These are phyloP conservation scores for Glyptemys insculpta DNA, from an alignment of 2,797 vertebrate species.

Conservation along the genomic window DNA sequence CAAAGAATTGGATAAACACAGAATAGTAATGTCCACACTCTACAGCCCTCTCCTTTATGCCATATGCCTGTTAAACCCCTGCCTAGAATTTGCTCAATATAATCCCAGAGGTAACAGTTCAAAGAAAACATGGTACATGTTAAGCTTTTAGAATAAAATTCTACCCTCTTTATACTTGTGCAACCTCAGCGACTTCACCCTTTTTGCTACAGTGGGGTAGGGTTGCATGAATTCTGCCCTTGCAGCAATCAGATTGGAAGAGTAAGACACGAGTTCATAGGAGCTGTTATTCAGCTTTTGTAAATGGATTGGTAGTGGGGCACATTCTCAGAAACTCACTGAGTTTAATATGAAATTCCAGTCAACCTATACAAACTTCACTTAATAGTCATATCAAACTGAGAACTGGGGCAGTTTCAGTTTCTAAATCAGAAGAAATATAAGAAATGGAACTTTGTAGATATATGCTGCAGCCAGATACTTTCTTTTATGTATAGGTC, in stretches of 20 bases:
- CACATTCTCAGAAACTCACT: not conserved
- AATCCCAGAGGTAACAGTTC: not conserved
- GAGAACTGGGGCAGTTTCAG: accelerated
- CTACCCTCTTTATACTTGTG: not conserved
- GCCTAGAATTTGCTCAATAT: not conserved
- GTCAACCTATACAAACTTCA: not conserved
- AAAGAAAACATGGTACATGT: constrained; percentile 14
- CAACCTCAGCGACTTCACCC: not conserved
- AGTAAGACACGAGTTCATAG: not conserved
- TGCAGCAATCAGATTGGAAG: not conserved
- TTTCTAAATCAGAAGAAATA: not conserved
- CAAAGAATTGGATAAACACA: not conserved
- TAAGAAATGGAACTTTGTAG: not conserved
- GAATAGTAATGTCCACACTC: not conserved
- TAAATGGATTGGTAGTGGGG: not conserved
- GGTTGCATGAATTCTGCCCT: not conserved
- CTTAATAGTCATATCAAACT: not conserved
- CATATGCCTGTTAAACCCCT: not conserved
- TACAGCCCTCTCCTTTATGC: not conserved
- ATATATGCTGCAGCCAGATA: not conserved
- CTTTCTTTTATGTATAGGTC: not conserved
- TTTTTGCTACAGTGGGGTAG: not conserved
- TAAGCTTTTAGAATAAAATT: constrained; percentile 21
- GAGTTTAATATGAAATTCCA: not conserved
- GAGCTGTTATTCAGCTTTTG: not conserved